phyloP scores from a whole-genome alignment of 2,113 vertebrate genomes.

The Calonectris borealis region DNA sequence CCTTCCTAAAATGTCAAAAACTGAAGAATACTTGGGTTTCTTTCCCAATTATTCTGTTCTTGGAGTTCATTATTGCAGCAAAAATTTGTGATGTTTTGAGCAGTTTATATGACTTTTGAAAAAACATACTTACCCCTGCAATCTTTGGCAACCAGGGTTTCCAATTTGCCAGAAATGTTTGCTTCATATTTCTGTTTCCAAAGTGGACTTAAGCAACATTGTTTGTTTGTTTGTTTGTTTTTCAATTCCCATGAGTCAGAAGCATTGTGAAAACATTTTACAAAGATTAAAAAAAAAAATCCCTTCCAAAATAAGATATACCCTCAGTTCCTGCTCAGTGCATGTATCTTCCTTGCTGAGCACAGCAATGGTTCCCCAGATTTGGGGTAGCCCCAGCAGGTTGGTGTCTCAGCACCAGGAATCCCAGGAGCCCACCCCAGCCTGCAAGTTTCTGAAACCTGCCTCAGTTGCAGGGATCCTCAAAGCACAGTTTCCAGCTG shows the following conservation, averaged over 20 bases:
- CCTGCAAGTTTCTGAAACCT: background rate
- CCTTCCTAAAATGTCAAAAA: constrained; percentile 47
- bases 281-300: background rate
- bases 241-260: background rate
- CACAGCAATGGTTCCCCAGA: background rate
- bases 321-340: background rate
- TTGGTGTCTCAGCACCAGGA: background rate
- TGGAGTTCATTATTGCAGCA: background rate
- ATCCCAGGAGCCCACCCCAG: background rate
- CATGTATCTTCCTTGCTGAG: background rate
- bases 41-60: constrained; percentile 25
- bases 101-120: background rate
- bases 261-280: background rate
- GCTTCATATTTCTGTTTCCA: background rate
- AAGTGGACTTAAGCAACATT: background rate
- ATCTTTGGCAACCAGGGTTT: background rate
- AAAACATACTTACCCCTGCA: background rate
- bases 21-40: background rate
- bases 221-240: background rate
- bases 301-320: background rate
- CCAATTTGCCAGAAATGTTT: background rate
- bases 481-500: background rate
- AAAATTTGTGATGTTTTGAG: background rate
- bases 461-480: background rate
- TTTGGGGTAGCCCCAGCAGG: background rate